phyloP scores from a whole-genome alignment of 2,797 vertebrate genomes.

The Etheostoma perlongum region DNA sequence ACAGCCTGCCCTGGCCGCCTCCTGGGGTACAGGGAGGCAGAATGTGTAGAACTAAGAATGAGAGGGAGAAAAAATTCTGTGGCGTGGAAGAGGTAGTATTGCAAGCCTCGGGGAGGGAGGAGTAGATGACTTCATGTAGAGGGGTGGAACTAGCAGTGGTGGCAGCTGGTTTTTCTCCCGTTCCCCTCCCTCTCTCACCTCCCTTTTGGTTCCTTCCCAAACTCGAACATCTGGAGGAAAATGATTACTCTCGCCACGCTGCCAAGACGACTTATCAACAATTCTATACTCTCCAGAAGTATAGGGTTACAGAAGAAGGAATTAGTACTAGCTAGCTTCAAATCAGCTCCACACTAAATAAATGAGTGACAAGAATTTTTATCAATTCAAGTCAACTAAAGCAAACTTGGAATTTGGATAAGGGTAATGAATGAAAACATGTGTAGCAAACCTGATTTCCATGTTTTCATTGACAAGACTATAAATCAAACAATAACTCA shows the following conservation, averaged over 20 bases:
- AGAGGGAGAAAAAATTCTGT: conserved; percentile 5
- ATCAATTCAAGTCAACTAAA: conserved; percentile 56
- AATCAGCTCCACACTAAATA: conserved; percentile 68
- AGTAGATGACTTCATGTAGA: conserved; percentile 71
- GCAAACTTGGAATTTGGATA: conserved; percentile 50
- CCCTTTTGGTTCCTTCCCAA: conserved; percentile 75
- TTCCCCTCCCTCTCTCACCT: conserved; percentile 52
- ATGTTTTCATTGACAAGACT: conserved; percentile 26
- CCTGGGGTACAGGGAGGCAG: conserved; percentile 66
- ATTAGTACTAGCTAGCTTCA: conserved; percentile 61
- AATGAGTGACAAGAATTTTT: conserved; percentile 61
- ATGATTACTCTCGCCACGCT: conserved; percentile 74
- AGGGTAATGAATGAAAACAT: conserved; percentile 28
- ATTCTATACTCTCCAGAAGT: conserved; percentile 72
- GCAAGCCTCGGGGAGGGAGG: conserved; percentile 60
- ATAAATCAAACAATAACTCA: conserved; percentile 35
- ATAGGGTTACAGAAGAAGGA: conserved; percentile 51
- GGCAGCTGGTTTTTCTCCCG: conserved; percentile 66
- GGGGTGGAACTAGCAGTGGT: conserved; percentile 64
- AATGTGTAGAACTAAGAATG: conserved; percentile 57
- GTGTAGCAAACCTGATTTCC: conserved; percentile 25
- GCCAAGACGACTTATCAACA: conserved; percentile 82
- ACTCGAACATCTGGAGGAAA: conserved; percentile 82
- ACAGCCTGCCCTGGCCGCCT: conserved; percentile 72
- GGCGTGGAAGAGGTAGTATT: conserved; percentile 45